Base-by-base conservation (phyloP, 92 coral and sea anemone genomes). In the Parazoanthus darwini region DNA sequence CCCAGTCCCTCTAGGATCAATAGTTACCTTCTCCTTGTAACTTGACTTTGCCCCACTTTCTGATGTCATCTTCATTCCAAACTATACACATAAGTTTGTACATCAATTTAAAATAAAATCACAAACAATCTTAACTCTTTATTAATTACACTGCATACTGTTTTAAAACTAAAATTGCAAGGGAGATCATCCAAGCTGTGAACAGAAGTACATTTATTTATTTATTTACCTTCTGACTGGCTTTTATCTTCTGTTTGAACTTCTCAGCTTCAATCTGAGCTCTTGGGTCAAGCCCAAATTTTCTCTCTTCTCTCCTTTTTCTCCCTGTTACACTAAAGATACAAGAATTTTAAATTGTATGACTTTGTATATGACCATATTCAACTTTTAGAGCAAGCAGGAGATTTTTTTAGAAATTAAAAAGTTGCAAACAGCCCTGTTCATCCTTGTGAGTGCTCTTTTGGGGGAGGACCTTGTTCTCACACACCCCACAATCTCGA, bases 251-350 rank as follows among this genome's bases (percentile, higher is more conserved):
- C 22, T 84, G 87, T 84, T 84, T 94, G 87, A 91, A 93, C 67
- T 85, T 93, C 48, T 93, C 92, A 11, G 94, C 94, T 88, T 85
- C 95, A 44, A 85, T 80, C 76, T 42, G 81, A 68, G 79, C 90
- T 85, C 80, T 86, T 4, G 15, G 56, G 85, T 94, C 98, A 90
- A 20, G 20, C 85, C 33, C 37, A 90, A 85, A 86, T 88, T 91
- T 75, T 81, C 92, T 74, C 89, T 89, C 71, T 71, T 80, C 81
- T 77, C 85, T 15, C 46, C 5, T 36, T 39, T 74, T 37, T 22
- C 39, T 33, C 23, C 15, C 44, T 74, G 78, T 2, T 13, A 13
- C 59, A 14, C 59, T 54, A 54, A 2, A 54, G 59, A 54, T 54
- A 4, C 59, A 54, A 15, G 59, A 54, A 54, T 6, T 48, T 48